Evolutionary conservation across 64 coral and sea anemone species (phyloP), one percentile per base, ranked within the genome.

Genomic region (Stylophora pistillata): DNA sequence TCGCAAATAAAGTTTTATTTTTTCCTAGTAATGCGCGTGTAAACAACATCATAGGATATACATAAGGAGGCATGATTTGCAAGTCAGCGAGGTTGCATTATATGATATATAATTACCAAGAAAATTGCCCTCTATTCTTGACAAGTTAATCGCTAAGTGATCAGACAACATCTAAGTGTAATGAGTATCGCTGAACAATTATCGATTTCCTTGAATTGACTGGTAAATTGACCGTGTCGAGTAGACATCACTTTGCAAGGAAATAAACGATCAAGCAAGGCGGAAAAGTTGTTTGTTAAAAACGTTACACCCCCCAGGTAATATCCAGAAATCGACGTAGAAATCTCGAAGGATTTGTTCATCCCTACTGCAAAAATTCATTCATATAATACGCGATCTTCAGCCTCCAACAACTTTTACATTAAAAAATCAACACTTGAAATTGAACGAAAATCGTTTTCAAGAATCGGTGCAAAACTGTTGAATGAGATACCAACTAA

Each of bases 1-100:
- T 84, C 80, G 37, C 20, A 52, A 52, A 29, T 78, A n/a, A 83
- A 68, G 80, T 69, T 70, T 84, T 20, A n/a, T 68, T 25, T 68
- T n/a, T n/a, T n/a, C n/a, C n/a, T 27, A 70, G 16, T 21, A 15
- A 69, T 70, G 30, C 34, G 13, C 53, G 37, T 33, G 31, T 84
- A 14, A 30, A 28, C 25, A 21, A 25, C 13, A 68, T 11, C 37
- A 47, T 47, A 47, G 37, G 7, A 47, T 4, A 47, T 47, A 47
- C 37, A 47, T 47, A 47, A 47, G 3, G 37, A 47, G 37, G 7
- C 16, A 54, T 68, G 64, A 82, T 82, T 82, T 65, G 32, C 79
- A 52, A 76, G 34, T 53, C 21, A 54, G 9, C 18, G 61, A 70
- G 53, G 53, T 16, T 15, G 30, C 21, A 53, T 69, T 23, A 20